phyloP scores from a whole-genome alignment of 2,113 vertebrate genomes.

The Pogonocichla stellata region DNA sequence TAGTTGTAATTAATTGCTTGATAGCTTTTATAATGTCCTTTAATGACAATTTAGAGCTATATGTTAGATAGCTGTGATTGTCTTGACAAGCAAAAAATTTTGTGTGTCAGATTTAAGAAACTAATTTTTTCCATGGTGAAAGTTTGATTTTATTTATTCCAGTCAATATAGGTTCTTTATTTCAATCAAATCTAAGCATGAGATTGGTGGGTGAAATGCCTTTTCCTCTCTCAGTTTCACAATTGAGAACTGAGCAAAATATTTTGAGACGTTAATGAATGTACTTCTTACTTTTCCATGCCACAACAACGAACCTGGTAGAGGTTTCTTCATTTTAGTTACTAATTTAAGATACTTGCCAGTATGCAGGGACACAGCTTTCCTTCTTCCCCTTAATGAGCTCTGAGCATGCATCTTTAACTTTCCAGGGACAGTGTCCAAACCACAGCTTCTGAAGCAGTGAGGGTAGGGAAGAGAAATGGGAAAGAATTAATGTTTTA shows the following conservation, averaged over 20 bases:
- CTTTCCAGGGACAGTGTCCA: constrained; percentile 5
- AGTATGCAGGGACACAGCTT: neutral
- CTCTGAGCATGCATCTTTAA: neutral
- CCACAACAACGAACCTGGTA: neutral
- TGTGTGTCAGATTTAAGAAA: neutral
- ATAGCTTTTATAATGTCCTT: neutral
- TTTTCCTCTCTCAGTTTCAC: neutral
- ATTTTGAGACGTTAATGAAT: neutral
- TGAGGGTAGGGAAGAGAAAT: neutral
- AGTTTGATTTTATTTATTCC: neutral
- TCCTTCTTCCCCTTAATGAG: neutral
- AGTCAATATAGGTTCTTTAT: neutral
- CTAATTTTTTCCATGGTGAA: neutral
- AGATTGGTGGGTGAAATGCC: neutral
- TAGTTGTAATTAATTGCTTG: neutral
- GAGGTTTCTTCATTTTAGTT: neutral
- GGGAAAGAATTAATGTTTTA: neutral
- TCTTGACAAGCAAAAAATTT: neutral
- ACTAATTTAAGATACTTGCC: neutral
- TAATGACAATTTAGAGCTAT: neutral
- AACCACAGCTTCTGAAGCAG: constrained; percentile 17
- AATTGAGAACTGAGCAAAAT: neutral
- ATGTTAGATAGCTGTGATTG: neutral
- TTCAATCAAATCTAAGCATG: neutral
- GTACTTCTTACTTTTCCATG: neutral